Conservation (phyloP, 2,797 vertebrate species). For the Carduelis carduelis region DNA sequence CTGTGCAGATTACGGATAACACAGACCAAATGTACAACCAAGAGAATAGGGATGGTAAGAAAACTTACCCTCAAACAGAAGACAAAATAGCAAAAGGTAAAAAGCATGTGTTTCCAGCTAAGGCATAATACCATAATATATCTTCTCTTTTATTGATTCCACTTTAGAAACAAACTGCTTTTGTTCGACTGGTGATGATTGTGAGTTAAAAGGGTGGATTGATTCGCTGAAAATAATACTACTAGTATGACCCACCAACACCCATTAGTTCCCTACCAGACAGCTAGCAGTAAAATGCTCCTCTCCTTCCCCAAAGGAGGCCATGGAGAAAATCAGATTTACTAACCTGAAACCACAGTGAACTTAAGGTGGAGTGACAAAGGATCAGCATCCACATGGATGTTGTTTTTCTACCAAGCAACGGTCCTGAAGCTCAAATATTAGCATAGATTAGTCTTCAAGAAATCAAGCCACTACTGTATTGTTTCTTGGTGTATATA, state of each 20-base stretch:
- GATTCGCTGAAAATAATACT: neutral
- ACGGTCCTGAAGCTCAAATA: neutral
- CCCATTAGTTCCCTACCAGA: neutral
- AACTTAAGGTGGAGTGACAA: neutral
- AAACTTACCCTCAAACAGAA: neutral
- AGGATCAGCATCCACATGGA: neutral
- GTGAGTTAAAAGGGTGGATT: neutral
- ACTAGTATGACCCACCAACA: neutral
- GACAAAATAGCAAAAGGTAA: neutral
- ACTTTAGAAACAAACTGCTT: neutral
- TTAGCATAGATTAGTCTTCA: neutral
- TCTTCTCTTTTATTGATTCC: neutral
- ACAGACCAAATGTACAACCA: neutral
- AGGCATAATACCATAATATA: neutral
- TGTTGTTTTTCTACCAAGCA: neutral
- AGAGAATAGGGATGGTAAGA: neutral
- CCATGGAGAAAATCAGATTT: neutral
- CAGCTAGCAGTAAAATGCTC: neutral
- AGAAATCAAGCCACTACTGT: neutral
- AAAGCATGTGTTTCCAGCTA: neutral
- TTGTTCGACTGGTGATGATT: neutral
- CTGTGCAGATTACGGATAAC: neutral
- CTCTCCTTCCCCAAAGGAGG: fast-evolving
- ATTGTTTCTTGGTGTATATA: neutral
- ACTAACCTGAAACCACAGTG: neutral